Evolutionary conservation across 2,888 invertebrate species (phyloP), one percentile per base, ranked within the genome.

Genomic region (Linnaemya vulpina): DNA sequence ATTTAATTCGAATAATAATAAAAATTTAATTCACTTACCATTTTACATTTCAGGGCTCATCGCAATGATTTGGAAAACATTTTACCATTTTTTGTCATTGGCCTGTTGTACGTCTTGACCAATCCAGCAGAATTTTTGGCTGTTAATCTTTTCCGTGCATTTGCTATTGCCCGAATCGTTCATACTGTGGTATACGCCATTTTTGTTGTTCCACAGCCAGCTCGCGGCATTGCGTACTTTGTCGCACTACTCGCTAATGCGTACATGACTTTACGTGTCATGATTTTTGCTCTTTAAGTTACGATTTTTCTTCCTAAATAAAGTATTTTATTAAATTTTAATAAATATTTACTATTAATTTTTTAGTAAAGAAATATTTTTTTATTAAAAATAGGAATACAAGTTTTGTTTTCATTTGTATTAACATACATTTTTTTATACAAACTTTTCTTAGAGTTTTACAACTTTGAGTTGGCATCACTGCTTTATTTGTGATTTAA

Each of bases 31-130:
- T n/a, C 9, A 60, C 17, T 40, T 40, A 49, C 35, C 3, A 17
- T 13, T 53, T 76, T 58, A n/a, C 30, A 75, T 90, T 53, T 90
- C 91, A 94, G 95, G 87, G 94, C 94, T 7, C 95, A 95, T 88
- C 92, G 93, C 86, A 95, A 95, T 88, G 95, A 95, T 89, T 88
- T 95, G 87, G 94, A 95, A 89, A 95, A 94, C 89, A 94, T 95
- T 84, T 89, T 94, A 3, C 92, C 94, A 7, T 95, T 94, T 89
- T 92, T 94, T 40, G 87, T 93, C 30, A 89, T 93, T 82, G 94
- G 93, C 10, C 89, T 93, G 1, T 90, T 94, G 13, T 95, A 94
- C 89, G 90, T 93, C 0, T 86, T 93, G 78, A 94, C 93, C 0
- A 91, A 93, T 62, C 95, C 95, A 7, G 88, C 89, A 30, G 88